Base-by-base conservation (phyloP, 2,888 invertebrate species). In the Tipula helvola region DNA sequence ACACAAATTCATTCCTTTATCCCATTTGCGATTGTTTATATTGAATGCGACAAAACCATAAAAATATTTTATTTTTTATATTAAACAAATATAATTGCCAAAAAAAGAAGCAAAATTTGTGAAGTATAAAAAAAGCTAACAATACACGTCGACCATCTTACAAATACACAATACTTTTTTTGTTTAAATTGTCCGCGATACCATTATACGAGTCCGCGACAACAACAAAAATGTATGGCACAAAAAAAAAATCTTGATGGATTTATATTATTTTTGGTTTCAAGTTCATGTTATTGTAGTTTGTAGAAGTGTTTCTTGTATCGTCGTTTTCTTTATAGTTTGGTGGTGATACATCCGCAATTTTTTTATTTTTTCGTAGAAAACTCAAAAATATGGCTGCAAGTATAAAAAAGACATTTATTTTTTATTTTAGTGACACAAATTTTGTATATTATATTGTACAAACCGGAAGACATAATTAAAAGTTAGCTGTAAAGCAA, bases 31-130 rank as follows among this genome's bases (percentile, higher is more conserved):
- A 71, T 71, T 71, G 7, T 71, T 71, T 71, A 28, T 71, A 71
- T 18, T 71, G 71, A 71, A 71, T 71, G 71, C 71, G 71, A 71
- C 71, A 71, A 71, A 71, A 71, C 71, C 71, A 71, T 71, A 71
- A 71, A 71, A 57, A 57, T 16, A 71, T 71, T 28, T 71, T 7
- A 39, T 71, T 71, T 71, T 18, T 71, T 18, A 3, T 57, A 39
- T 71, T 71, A 71, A 71, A 71, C 71, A 71, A 71, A 71, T 71
- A 71, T 71, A 71, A 71, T 71, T 71, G 71, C 71, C 71, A 71
- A 71, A 71, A 71, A 28, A 28, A 16, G 7, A 57, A 57, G 28
- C 28, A 57, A 71, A 28, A 16, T 16, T 16, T 57, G n/a, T 57
- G 16, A 18, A 57, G 52, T 57, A 16, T 0, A 71, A 28, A 71